phyloP scores from a whole-genome alignment of 2,797 vertebrate genomes.

The Sebastes minor region DNA sequence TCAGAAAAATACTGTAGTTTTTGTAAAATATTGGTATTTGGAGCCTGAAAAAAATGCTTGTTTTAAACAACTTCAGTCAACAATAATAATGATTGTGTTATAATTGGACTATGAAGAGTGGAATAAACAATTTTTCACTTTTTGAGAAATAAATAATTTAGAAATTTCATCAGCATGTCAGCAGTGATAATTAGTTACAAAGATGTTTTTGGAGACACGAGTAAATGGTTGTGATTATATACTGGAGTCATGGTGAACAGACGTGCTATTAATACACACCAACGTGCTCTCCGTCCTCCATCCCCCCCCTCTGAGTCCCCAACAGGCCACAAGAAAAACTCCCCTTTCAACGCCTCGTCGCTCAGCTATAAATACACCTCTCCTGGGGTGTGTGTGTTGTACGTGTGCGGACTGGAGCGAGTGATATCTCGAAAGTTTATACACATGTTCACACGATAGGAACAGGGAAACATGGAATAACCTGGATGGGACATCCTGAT shows the following conservation, averaged over 20 bases:
- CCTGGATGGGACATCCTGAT: slow-evolving; percentile 16
- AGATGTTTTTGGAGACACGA: slow-evolving; percentile 2
- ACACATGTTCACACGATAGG: slow-evolving; percentile 59
- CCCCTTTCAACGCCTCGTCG: slow-evolving; percentile 83
- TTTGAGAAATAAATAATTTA: not conserved
- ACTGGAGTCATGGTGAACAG: slow-evolving; percentile 67
- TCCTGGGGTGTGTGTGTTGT: slow-evolving; percentile 47
- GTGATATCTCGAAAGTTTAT: slow-evolving; percentile 40
- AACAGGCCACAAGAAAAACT: slow-evolving; percentile 79
- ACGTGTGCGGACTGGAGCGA: slow-evolving; percentile 20
- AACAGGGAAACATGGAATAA: slow-evolving; percentile 45
- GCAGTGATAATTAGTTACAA: slow-evolving; percentile 1
- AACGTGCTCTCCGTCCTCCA: slow-evolving; percentile 53
- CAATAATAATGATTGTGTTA: not conserved
- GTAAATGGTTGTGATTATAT: slow-evolving; percentile 61
- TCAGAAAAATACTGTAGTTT: not conserved
- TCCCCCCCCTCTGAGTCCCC: slow-evolving; percentile 61
- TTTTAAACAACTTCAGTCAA: not conserved
- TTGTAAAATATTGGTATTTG: not conserved
- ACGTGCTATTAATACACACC: slow-evolving; percentile 79
- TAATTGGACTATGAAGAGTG: not conserved
- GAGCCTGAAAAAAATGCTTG: not conserved
- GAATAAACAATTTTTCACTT: not conserved
- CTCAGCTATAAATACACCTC: slow-evolving; percentile 81
- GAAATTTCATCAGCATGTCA: not conserved